Conservation (phyloP, 2,113 vertebrate species). For the Uria aalge region DNA sequence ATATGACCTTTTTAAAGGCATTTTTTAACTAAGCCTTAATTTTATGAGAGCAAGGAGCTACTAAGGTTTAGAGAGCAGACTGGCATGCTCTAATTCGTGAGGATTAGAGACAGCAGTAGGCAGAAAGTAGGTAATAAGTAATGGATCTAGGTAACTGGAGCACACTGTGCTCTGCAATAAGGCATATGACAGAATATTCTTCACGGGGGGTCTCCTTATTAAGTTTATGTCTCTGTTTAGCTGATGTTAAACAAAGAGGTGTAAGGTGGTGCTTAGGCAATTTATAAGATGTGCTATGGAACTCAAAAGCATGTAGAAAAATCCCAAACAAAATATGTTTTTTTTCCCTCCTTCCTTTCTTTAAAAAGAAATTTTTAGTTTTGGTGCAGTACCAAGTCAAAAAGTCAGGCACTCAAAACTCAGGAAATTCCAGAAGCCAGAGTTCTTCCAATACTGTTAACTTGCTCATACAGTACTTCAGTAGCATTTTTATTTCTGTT, state of each 20-base stretch:
- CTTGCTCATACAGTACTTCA: not conserved
- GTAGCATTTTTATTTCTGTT: not conserved
- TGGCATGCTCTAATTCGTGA: not conserved
- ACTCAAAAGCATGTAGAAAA: not conserved
- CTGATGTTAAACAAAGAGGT: not conserved
- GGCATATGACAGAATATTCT: not conserved
- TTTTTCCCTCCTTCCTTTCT: not conserved
- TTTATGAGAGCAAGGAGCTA: not conserved
- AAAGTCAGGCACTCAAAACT: constrained; percentile 18
- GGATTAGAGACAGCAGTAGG: not conserved
- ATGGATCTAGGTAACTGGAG: not conserved
- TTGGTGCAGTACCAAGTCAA: constrained; percentile 1
- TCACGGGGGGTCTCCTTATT: not conserved
- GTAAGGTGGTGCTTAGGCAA: not conserved
- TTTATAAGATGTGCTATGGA: not conserved
- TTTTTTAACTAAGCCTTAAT: not conserved
- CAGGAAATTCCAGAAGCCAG: constrained; percentile 45
- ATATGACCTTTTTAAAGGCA: not conserved
- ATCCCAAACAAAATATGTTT: not conserved
- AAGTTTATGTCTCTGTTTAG: not conserved
- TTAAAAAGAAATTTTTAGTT: not conserved
- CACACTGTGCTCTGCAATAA: not conserved
- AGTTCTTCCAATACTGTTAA: not conserved
- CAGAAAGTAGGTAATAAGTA: not conserved
- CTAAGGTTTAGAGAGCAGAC: not conserved